Conservation (phyloP, 1,140 invertebrate species). For the Vanessa tameamea region DNA sequence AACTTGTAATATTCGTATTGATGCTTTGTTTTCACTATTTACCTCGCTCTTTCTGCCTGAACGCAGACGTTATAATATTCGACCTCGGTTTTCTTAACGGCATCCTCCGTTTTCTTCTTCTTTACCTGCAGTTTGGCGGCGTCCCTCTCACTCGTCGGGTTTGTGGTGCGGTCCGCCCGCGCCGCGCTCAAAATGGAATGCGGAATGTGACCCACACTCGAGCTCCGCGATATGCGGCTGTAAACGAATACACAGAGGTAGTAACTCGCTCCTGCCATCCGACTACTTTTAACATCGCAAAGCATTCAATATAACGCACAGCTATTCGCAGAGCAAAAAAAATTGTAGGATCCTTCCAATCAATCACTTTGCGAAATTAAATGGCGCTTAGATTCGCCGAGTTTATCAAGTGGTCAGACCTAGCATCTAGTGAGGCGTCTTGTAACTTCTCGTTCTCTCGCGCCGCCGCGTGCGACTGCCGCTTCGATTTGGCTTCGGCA, state of each 20-base stretch:
- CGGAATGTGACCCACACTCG: conserved; percentile 73
- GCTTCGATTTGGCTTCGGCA: conserved; percentile 92
- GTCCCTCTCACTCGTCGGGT: conserved; percentile 75
- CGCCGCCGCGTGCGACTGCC: conserved; percentile 90
- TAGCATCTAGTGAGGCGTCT: conserved; percentile 83
- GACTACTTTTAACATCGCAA: conserved; percentile 37
- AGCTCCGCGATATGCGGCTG: conserved; percentile 74
- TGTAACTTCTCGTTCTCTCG: conserved; percentile 94
- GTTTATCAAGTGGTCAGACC: conserved; percentile 57
- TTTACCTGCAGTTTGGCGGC: conserved; percentile 91
- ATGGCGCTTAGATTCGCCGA: conserved; percentile 63
- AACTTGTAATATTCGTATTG: not conserved
- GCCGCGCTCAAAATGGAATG: conserved; percentile 70
- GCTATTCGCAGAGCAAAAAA: conserved; percentile 53
- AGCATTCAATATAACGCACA: conserved; percentile 20
- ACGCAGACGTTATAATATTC: conserved; percentile 96
- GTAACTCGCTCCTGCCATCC: not conserved
- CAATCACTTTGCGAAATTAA: conserved; percentile 38
- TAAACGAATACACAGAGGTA: conserved; percentile 35
- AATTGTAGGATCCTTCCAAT: conserved; percentile 70
- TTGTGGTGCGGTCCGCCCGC: conserved; percentile 59
- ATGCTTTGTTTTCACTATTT: not conserved
- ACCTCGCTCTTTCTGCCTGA: conserved; percentile 92
- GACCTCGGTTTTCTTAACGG: conserved; percentile 93
- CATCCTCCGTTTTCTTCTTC: conserved; percentile 93